Evolutionary conservation across 2,113 vertebrate species (phyloP).

Genomic region (Caloenas nicobarica): DNA sequence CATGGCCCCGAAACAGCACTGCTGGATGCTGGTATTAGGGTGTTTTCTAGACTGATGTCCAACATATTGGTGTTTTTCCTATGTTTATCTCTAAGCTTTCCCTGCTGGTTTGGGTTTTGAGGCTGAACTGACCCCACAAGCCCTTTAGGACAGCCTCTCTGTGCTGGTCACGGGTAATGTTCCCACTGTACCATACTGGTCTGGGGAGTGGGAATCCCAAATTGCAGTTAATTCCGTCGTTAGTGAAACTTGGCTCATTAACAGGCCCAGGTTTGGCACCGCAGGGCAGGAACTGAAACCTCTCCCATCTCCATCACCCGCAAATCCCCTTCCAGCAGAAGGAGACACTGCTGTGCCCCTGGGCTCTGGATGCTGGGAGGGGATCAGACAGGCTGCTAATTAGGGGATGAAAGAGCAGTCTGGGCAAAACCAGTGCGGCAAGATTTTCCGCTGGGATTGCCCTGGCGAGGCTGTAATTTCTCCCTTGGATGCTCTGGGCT

Average conservation of each 20-base stretch:
- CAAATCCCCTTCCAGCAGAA: neutral
- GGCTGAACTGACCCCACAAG: neutral
- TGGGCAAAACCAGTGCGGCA: neutral
- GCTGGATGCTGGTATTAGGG: neutral
- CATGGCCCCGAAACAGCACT: neutral
- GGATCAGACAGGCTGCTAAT: neutral
- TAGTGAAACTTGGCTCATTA: neutral
- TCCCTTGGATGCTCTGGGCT: neutral
- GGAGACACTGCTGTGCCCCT: fast-evolving
- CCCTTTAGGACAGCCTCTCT: fast-evolving
- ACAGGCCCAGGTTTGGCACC: neutral
- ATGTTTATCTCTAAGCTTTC: neutral
- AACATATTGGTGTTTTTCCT: fast-evolving
- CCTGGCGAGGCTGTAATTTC: neutral
- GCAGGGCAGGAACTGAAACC: neutral
- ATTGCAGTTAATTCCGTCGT: fast-evolving
- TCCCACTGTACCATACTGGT: neutral
- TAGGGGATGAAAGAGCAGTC: neutral
- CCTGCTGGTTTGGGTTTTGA: neutral
- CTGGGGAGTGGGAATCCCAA: neutral
- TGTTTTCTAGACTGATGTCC: neutral
- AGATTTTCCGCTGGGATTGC: neutral
- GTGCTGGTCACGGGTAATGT: neutral
- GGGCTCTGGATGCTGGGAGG: neutral
- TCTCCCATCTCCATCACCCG: neutral